These are phyloP conservation scores for Balaeniceps rex DNA, from an alignment of 2,113 vertebrate species.

Conservation along the genomic window DNA sequence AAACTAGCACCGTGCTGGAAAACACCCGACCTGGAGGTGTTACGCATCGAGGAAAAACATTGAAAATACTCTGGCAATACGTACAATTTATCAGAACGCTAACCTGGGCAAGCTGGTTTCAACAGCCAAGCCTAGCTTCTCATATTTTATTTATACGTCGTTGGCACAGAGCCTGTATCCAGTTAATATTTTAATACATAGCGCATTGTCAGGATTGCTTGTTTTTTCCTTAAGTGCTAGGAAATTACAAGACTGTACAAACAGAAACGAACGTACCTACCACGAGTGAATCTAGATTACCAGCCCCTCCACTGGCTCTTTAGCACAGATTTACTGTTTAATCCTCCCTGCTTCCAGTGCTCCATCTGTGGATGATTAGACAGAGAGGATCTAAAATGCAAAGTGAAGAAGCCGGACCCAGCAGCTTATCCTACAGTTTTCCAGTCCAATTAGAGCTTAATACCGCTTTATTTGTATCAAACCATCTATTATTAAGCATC, in stretches of 20 bases:
- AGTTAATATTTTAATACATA: background rate
- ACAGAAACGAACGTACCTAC: background rate
- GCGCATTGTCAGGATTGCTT: background rate
- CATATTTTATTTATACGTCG: background rate
- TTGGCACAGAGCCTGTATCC: background rate
- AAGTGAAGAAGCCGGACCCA: background rate
- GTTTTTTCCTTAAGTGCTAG: background rate
- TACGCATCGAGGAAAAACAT: no score
- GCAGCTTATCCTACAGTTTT: background rate
- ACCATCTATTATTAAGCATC: background rate
- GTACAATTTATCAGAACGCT: no score
- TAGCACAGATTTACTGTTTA: constrained; percentile 21
- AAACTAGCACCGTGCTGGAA: background rate
- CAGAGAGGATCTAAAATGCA: background rate
- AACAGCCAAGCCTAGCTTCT: background rate
- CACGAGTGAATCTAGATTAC: background rate
- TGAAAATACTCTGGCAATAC: background rate
- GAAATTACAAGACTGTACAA: background rate
- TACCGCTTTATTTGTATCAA: background rate
- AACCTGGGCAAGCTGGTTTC: background rate
- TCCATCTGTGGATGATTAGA: constrained; percentile 29
- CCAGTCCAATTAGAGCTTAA: background rate
- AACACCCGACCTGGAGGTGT: background rate
- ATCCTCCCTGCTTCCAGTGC: background rate
- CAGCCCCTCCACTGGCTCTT: background rate